Base-by-base conservation (phyloP, 2,888 invertebrate species). In the Pollenia griseotomentosa region DNA sequence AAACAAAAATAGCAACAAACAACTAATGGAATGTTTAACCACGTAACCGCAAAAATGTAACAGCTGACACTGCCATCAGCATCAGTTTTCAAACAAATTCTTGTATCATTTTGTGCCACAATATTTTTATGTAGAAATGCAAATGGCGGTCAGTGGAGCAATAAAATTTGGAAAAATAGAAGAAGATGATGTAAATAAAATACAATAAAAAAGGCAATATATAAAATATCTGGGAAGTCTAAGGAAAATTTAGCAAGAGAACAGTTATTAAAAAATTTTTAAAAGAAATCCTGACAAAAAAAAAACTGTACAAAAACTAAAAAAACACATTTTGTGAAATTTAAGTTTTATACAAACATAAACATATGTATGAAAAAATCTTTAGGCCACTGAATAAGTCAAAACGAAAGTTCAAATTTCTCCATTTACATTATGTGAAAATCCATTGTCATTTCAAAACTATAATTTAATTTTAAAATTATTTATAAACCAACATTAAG, bases 41-140 rank as follows among this genome's bases (percentile, higher is more conserved):
- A 83, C 57, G 74, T 63, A 83, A 86, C 86, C 83, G 57, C 83
- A 86, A 78, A 75, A 81, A 73, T 85, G 82, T 85, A 82, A 85
- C 85, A 82, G 82, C 85, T 85, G 85, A 78, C 82, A 82, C 77
- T 68, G 77, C 65, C 81, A 78, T 73, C 85, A 74, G 73, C 78
- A 75, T 71, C 73, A 82, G 63, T 33, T 81, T 33, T 57, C 16
- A 78, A 82, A 73, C 42, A 12, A 78, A 66, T 65, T 79, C 53
- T 79, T 74, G 33, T 55, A 82, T 48, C 59, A 59, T 7, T 59
- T 66, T 16, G 42, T 65, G n/a, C 19, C 46, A 74, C 59, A 74
- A 44, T 53, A 61, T 75, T 75, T 66, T 59, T 63, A 71, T 55
- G 16, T 48, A 53, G 40, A 68, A 61, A 79, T 79, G 59, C 46